A percentile compares a stretch with the other conserved stretches of the same genome.
Evolutionary conservation across 2,888 invertebrate species (phyloP).

Genomic region (Eulithis prunata): DNA sequence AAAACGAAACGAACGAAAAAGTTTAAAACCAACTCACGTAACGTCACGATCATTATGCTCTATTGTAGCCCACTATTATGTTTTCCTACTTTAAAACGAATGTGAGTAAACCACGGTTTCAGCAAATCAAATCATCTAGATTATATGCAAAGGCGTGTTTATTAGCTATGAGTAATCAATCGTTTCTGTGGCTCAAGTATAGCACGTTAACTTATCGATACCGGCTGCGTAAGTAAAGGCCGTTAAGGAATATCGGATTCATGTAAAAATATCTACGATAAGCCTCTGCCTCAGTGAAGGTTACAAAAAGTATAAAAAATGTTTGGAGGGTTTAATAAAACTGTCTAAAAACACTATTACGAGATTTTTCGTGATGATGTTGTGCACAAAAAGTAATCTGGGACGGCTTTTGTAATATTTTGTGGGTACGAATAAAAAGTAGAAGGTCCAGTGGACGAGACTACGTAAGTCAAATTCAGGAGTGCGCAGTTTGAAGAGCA

Average conservation of each 20-base stretch:
- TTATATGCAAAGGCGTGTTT: not conserved
- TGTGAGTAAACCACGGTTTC: too few relatives aligned
- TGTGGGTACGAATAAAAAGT: not conserved
- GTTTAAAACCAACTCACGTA: too few relatives aligned
- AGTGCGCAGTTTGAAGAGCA: not conserved
- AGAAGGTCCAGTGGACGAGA: not conserved
- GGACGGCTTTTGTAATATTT: not conserved
- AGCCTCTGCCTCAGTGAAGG: not conserved
- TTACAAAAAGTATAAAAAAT: not conserved
- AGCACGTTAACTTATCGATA: conserved; percentile 8
- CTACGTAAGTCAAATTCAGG: conserved; percentile 1
- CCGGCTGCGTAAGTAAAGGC: not conserved
- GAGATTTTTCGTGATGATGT: not conserved
- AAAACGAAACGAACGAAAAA: too few relatives aligned
- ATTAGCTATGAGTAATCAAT: conserved; percentile 1
- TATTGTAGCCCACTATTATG: too few relatives aligned
- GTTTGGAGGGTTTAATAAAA: not conserved
- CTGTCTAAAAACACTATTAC: not conserved
- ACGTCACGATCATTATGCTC: too few relatives aligned
- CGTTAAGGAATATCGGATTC: not conserved
- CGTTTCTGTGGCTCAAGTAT: conserved; percentile 5
- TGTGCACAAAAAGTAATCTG: conserved; percentile 1
- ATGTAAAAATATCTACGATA: conserved; percentile 3
- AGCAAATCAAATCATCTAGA: too few relatives aligned
- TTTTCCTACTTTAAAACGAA: too few relatives aligned